A percentile compares a stretch with the other conserved stretches of the same genome.
phyloP scores from a whole-genome alignment of 1,140 invertebrate species.

The Leptopilina boulardi region DNA sequence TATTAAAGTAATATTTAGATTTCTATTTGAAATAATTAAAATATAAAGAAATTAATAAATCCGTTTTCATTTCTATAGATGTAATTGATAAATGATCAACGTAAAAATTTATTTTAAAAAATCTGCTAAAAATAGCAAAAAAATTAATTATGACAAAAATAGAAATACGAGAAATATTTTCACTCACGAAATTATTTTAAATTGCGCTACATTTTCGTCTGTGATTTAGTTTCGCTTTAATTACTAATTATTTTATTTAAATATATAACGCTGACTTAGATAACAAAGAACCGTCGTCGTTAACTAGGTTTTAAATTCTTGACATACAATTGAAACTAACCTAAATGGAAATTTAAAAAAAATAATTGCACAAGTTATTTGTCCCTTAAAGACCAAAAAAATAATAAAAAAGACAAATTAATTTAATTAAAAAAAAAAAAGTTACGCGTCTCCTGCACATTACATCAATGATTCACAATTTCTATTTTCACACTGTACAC shows the following conservation, averaged over 20 bases:
- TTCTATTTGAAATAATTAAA: background rate
- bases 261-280: constrained; percentile 12
- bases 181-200: constrained; percentile 30
- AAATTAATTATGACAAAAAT: background rate
- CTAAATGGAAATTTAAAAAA: background rate
- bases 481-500: constrained; percentile 37
- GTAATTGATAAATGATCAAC: background rate
- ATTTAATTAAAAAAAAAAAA: constrained; percentile 36
- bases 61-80: background rate
- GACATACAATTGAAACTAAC: background rate
- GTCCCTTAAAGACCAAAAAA: background rate
- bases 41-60: background rate
- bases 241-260: background rate
- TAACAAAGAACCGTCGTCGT: background rate
- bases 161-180: constrained; percentile 39
- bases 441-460: constrained; percentile 45
- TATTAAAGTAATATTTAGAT: no score
- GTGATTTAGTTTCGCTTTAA: background rate
- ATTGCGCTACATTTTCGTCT: background rate
- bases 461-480: constrained; percentile 29
- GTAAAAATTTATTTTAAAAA: background rate
- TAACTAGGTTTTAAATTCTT: background rate
- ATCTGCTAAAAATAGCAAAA: background rate
- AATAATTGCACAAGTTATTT: background rate
- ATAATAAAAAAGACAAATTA: background rate